These are phyloP conservation scores for Marcusenius ussheri DNA, from an alignment of 2,113 vertebrate genomes.

Conservation along the genomic window DNA sequence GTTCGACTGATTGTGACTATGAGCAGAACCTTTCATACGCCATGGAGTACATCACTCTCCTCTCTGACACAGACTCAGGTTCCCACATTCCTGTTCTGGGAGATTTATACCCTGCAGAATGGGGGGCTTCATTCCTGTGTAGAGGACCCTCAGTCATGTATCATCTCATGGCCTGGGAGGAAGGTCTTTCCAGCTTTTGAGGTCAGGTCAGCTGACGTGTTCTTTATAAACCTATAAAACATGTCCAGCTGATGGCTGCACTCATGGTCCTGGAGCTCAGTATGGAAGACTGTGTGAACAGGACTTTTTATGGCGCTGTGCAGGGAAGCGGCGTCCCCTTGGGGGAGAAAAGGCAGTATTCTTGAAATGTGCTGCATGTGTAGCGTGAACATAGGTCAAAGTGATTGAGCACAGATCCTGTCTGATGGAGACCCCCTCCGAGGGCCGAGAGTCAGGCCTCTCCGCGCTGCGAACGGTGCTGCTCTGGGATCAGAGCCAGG, in stretches of 20 bases:
- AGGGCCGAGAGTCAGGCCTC: background rate
- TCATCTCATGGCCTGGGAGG: background rate
- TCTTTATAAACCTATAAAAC: background rate
- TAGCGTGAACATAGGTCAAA: constrained; percentile 3
- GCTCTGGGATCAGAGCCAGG: background rate
- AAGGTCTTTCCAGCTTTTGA: background rate
- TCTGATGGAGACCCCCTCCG: background rate
- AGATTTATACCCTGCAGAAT: background rate
- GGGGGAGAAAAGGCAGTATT: background rate
- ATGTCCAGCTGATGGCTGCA: background rate
- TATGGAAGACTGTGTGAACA: background rate
- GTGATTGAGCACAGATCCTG: background rate
- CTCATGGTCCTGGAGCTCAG: background rate
- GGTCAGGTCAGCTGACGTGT: background rate
- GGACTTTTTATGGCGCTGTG: background rate
- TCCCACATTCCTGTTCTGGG: background rate
- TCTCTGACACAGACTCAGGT: background rate
- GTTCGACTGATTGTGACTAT: background rate
- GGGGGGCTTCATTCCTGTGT: background rate
- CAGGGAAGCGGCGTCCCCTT: background rate
- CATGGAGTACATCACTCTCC: background rate
- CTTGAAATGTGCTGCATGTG: background rate
- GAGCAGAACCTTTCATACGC: background rate
- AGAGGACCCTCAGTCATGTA: background rate
- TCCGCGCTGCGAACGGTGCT: background rate